phyloP scores from a whole-genome alignment of 2,888 invertebrate genomes.

The Leucophenga maculata region DNA sequence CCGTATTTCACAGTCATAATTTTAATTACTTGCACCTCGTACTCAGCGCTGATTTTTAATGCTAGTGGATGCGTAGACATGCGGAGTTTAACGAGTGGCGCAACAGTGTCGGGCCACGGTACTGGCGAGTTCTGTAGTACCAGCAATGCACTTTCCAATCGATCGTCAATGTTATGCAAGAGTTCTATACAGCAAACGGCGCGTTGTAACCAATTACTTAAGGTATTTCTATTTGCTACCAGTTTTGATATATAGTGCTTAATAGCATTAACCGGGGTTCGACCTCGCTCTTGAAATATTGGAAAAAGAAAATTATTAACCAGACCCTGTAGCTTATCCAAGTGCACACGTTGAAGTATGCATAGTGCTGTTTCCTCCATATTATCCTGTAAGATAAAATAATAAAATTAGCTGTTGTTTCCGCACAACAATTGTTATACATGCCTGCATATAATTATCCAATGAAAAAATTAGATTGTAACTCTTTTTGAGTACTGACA shows the following conservation, averaged over 20 bases:
- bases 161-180: conserved; percentile 70
- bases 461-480: conserved; percentile 69
- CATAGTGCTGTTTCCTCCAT: conserved; percentile 69
- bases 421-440: neutral
- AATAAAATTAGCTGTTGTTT: neutral
- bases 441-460: conserved; percentile 67
- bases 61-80: conserved; percentile 70
- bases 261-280: conserved; percentile 62
- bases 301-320: conserved; percentile 70
- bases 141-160: conserved; percentile 66
- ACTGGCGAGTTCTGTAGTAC: conserved; percentile 70
- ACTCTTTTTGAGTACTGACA: conserved; percentile 67
- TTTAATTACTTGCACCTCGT: conserved; percentile 71
- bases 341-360: conserved; percentile 69
- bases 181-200: conserved; percentile 67
- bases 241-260: conserved; percentile 67
- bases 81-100: conserved; percentile 66
- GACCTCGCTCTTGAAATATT: conserved; percentile 69
- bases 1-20: conserved; percentile 71
- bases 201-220: conserved; percentile 69
- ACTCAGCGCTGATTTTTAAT: conserved; percentile 67
- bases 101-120: conserved; percentile 69
- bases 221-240: conserved; percentile 62
- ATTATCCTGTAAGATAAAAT: conserved; percentile 51
- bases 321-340: conserved; percentile 66